Evolutionary conservation across 1,140 invertebrate genomes (phyloP).

Genomic region (Zaprionus nigranus): DNA sequence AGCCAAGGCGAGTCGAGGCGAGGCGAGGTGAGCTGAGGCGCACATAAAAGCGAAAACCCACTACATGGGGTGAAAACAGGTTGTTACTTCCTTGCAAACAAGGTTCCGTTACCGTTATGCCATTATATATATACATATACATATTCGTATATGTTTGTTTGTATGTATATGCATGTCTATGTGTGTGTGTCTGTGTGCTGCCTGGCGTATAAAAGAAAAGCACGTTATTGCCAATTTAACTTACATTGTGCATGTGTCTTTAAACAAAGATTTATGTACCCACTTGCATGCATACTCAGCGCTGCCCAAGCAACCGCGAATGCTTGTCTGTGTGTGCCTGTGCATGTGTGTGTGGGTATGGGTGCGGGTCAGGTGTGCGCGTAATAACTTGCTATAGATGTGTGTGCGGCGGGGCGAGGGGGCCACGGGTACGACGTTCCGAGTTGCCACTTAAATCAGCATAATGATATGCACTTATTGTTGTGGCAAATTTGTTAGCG

Average conservation of each 20-base stretch:
- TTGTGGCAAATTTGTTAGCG: slow-evolving; percentile 80
- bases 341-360: slow-evolving; percentile 25
- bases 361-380: slow-evolving; percentile 64
- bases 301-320: slow-evolving; percentile 19
- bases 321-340: slow-evolving; percentile 1
- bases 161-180: slow-evolving; percentile 23
- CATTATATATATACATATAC: slow-evolving; percentile 39
- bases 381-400: slow-evolving; percentile 75
- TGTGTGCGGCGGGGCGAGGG: neutral
- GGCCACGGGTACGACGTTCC: slow-evolving; percentile 36
- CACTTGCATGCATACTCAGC: slow-evolving; percentile 73
- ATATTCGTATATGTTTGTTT: slow-evolving; percentile 10
- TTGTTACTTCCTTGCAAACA: slow-evolving; percentile 82
- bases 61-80: slow-evolving; percentile 79
- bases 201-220: slow-evolving; percentile 75
- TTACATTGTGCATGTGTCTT: slow-evolving; percentile 82
- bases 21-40: slow-evolving; percentile 2
- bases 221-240: slow-evolving; percentile 82
- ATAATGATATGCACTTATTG: slow-evolving; percentile 82
- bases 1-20: neutral
- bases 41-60: slow-evolving; percentile 59
- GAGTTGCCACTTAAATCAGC: slow-evolving; percentile 76
- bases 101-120: slow-evolving; percentile 81
- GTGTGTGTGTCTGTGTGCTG: slow-evolving; percentile 47
- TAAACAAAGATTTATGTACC: slow-evolving; percentile 82